Evolutionary conservation across 2,113 vertebrate genomes (phyloP), one percentile per base, ranked within the genome.

Genomic region (Potamarius usumacintae): DNA sequence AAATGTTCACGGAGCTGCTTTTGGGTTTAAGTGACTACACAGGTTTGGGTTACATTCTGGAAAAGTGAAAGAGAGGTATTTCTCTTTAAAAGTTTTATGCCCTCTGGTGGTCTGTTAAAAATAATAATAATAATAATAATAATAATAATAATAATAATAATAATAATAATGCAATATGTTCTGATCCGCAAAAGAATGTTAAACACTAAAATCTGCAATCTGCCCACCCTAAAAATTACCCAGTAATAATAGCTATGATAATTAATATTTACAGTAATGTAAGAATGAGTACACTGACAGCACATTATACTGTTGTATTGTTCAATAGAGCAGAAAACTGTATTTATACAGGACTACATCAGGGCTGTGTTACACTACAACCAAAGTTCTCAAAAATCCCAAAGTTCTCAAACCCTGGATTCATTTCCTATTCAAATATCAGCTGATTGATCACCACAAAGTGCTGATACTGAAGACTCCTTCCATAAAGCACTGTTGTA

Each of bases 151-250:
- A 42, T 42, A 42, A 42, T 42, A 42, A 42, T 42, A 42, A 42
- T 42, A 42, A 42, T 4, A 42, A 42, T 4, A 42, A 42, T 53
- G 4, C 18, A 14, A 34, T 80, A 34, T 80, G 15, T 80, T 80
- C 53, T 58, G 77, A 80, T 58, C 77, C 77, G n/a, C 53, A 18
- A 27, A 80, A 58, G 77, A 80, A 80, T 80, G 25, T 80, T 80
- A 57, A 80, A 80, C 53, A 34, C 53, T 20, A 17, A 72, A 72
- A 72, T 72, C 71, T 52, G 74, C 25, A 42, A 42, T 42, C 42
- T 42, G 42, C 42, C 34, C 42, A 42, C n/a, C 10, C 14, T 79
- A 79, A 30, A 79, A 27, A 9, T 55, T 0, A 27, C 5, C 76
- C 76, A 55, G 25, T 30, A 57, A 27, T 57, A 30, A 1, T 80